A percentile compares a stretch with the other conserved stretches of the same genome.
These are phyloP conservation scores for Epizoanthus ramosus DNA, from an alignment of 92 coral and sea anemone species.

Conservation along the genomic window DNA sequence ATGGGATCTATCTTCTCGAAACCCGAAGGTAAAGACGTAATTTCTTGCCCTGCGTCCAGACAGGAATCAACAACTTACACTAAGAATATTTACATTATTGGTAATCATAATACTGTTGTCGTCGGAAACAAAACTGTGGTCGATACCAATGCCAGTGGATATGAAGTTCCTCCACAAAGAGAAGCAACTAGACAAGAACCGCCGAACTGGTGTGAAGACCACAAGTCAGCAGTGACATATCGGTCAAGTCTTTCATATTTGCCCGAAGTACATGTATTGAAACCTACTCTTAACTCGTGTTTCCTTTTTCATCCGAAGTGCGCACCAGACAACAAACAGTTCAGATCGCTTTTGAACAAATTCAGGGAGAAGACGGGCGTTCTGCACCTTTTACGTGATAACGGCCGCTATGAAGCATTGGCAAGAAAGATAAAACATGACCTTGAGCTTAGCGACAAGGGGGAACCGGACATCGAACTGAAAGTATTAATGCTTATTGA, in stretches of 20 bases:
- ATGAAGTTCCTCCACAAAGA: neutral
- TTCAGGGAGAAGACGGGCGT: neutral
- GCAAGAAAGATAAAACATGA: neutral
- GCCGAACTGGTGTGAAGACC: neutral
- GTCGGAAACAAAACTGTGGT: neutral
- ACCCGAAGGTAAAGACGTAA: neutral
- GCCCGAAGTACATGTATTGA: no score
- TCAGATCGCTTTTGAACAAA: neutral
- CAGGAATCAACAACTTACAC: no score
- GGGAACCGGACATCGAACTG: neutral
- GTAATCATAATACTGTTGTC: neutral
- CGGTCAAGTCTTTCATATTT: no score
- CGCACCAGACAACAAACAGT: neutral
- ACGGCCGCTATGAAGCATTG: neutral
- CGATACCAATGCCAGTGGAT: neutral
- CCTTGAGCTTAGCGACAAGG: neutral
- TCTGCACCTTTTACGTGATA: conserved; percentile 11
- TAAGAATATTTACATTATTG: no score
- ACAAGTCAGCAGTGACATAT: neutral
- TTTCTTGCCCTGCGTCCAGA: neutral
- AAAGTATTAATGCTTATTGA: neutral
- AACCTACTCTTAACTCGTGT: no score
- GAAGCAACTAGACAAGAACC: neutral
- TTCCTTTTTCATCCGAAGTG: neutral
- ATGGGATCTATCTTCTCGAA: neutral